Conservation (phyloP, 2,888 invertebrate genomes). For the Euzophera pinguis region DNA sequence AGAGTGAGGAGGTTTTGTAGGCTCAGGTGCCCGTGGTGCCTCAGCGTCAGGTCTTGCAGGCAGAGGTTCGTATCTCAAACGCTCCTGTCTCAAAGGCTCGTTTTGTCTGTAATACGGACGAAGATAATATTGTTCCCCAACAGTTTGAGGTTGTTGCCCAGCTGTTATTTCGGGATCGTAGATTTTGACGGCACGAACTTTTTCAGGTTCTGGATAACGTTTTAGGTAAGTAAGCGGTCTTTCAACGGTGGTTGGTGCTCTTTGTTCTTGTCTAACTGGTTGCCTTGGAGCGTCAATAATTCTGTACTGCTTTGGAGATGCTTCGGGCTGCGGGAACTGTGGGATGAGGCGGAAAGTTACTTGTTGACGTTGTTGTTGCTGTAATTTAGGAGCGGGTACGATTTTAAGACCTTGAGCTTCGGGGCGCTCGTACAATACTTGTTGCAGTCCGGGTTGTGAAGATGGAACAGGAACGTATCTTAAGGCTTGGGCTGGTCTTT, state of each 20-base stretch:
- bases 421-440: conserved; percentile 56
- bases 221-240: conserved; percentile 66
- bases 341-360: conserved; percentile 52
- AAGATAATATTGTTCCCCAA: conserved; percentile 62
- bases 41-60: conserved; percentile 42
- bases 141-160: conserved; percentile 47
- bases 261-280: conserved; percentile 57
- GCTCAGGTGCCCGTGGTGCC: conserved; percentile 41
- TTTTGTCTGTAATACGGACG: conserved; percentile 57
- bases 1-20: conserved; percentile 62
- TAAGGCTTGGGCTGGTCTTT: conserved; percentile 48
- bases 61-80: conserved; percentile 48
- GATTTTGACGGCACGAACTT: conserved; percentile 56
- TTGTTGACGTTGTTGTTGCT: conserved; percentile 39
- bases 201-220: conserved; percentile 62
- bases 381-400: conserved; percentile 67
- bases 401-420: conserved; percentile 69
- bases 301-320: conserved; percentile 63
- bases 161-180: conserved; percentile 53
- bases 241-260: conserved; percentile 49
- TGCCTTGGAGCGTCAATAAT: conserved; percentile 55
- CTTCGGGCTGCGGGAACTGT: conserved; percentile 63
- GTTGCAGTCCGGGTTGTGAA: conserved; percentile 40
- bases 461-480: conserved; percentile 52
- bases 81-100: conserved; percentile 37